Evolutionary conservation across 2,888 invertebrate species (phyloP), one percentile per base, ranked within the genome.

Genomic region (Nasonovia ribisnigri): DNA sequence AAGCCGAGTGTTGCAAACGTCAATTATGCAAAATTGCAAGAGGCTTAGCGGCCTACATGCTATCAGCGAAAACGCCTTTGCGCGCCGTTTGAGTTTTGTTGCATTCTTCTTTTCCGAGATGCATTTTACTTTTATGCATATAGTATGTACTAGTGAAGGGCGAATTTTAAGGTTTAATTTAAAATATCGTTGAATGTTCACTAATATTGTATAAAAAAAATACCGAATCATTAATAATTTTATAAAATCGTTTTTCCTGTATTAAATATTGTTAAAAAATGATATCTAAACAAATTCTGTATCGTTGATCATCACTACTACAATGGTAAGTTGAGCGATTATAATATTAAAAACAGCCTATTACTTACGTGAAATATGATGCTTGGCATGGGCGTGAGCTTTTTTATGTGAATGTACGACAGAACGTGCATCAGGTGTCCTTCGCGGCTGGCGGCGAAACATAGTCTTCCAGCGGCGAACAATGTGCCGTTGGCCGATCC

Each of bases 301-400:
- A 77, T 36, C 36, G 77, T 20, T 77, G 20, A 20, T 3, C 36
- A 77, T 11, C 36, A 36, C 77, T 36, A 77, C 20, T 77, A 77
- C 20, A 16, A 16, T 0, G 5, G 36, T 20, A 8, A 16, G 77
- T 77, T 36, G 20, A 6, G 20, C 36, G 8, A 36, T 20, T 6
- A 36, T 77, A 77, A 77, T 20, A 77, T 77, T 36, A 36, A 77
- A 77, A 77, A 36, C 36, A 36, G 16, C 77, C 77, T 77, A 36
- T 36, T 36, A 96, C 97, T 97, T 96, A 98, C 98, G 96, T 99
- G 99, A 96, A 99, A 99, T 96, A 99, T 98, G 94, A 99, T 97
- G 94, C 99, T 99, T n/a, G 99, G 99, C 46, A 98, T 97, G 29
- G 99, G 99, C 90, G 99, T 99, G 95, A 98, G 97, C 92, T 98